Conservation (phyloP, 2,113 vertebrate species). For the Chascanopsetta lugubris region DNA sequence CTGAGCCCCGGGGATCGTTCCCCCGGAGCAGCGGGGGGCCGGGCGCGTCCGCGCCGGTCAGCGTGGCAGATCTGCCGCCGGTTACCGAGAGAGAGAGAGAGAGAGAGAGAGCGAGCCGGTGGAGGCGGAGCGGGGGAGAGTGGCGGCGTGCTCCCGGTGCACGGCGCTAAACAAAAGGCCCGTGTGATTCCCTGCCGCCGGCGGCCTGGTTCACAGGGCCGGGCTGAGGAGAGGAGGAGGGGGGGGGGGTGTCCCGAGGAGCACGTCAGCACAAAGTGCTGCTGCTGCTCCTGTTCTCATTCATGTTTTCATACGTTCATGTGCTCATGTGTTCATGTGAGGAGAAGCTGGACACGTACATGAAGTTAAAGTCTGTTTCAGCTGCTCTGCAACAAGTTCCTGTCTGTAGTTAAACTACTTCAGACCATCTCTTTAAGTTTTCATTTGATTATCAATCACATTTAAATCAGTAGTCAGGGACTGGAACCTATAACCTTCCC, state of each 20-base stretch:
- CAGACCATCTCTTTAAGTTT: not conserved
- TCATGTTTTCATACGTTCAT: too few species aligned
- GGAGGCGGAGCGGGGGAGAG: not conserved
- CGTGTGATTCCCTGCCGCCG: too few species aligned
- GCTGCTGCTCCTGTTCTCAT: slow-evolving; percentile 18
- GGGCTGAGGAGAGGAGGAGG: slow-evolving; percentile 15
- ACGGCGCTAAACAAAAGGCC: too few species aligned
- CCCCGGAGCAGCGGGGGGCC: slow-evolving; percentile 12
- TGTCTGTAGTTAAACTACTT: not conserved
- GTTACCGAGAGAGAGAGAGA: not conserved
- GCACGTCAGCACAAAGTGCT: slow-evolving; percentile 72
- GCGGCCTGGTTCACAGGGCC: slow-evolving; percentile 57
- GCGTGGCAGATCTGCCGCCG: not conserved
- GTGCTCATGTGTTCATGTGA: too few species aligned
- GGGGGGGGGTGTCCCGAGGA: slow-evolving; percentile 34
- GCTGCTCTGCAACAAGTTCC: not conserved
- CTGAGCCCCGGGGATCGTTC: slow-evolving; percentile 39
- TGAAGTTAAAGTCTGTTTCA: too few species aligned
- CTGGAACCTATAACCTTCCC: not conserved
- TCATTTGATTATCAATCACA: too few species aligned
- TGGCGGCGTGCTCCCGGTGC: slow-evolving; percentile 14
- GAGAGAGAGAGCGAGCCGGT: too few species aligned
- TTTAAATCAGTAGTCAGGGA: not conserved
- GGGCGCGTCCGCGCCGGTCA: slow-evolving; percentile 24
- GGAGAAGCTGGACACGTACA: too few species aligned